Evolutionary conservation across 2,797 vertebrate genomes (phyloP).

Genomic region (Gymnopithys bicolor): DNA sequence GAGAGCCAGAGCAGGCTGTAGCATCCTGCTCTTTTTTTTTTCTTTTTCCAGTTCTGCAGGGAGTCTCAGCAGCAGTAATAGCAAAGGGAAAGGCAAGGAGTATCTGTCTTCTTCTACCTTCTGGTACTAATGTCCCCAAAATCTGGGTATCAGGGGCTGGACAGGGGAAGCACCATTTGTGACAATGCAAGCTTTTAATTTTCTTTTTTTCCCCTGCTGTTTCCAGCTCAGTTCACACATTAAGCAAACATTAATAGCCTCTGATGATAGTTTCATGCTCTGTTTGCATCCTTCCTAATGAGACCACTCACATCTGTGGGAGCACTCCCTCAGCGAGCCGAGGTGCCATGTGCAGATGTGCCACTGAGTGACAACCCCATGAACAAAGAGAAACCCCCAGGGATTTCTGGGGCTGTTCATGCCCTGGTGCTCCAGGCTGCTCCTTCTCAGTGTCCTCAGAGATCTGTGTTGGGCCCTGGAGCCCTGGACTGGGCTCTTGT

Average conservation of each 20-base stretch:
- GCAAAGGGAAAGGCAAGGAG: background rate
- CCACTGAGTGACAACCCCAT: background rate
- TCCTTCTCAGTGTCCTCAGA: background rate
- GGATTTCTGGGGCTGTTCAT: background rate
- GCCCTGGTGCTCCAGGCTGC: background rate
- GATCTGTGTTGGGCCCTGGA: background rate
- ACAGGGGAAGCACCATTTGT: background rate
- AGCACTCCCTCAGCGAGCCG: background rate
- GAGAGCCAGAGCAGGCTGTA: background rate
- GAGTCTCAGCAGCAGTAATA: background rate
- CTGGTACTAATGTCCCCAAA: background rate
- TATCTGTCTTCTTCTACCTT: background rate
- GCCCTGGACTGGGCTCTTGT: background rate
- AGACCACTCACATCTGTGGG: background rate
- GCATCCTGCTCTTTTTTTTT: background rate
- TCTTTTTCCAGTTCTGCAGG: too few relatives aligned
- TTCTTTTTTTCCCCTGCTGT: background rate
- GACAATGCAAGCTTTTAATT: background rate
- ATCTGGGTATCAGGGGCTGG: background rate
- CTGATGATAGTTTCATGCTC: slow-evolving; percentile 51
- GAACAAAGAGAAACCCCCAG: background rate
- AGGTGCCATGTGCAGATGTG: background rate
- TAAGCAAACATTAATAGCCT: slow-evolving; percentile 47
- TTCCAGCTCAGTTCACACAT: slow-evolving; percentile 40
- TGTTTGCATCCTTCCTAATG: slow-evolving; percentile 16